phyloP scores from a whole-genome alignment of 2,113 vertebrate species.

The Prochilodus magdalenae region DNA sequence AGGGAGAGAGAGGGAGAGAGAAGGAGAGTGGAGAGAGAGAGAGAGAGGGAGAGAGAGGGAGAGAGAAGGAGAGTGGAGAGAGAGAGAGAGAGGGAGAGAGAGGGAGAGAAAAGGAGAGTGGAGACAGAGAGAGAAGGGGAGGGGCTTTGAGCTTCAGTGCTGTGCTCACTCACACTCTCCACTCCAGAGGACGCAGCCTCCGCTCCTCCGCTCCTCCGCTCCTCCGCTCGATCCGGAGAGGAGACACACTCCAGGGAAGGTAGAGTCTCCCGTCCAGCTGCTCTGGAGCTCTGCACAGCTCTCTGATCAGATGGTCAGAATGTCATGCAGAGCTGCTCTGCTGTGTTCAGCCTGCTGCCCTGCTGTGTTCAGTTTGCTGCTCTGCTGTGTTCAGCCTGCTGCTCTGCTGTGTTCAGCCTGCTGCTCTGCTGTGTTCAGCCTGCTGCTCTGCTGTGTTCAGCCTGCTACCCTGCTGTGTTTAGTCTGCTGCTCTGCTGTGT shows the following conservation, averaged over 20 bases:
- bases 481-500: too few relatives aligned
- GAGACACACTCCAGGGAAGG: not conserved
- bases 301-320: not conserved
- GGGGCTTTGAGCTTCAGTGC: constrained; percentile 55
- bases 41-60: constrained; percentile 46
- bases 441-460: too few relatives aligned
- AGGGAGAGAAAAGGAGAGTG: constrained; percentile 40
- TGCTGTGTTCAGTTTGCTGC: constrained; percentile 3
- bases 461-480: too few relatives aligned
- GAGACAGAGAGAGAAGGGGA: too few relatives aligned
- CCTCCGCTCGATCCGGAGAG: too few relatives aligned
- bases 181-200: not conserved
- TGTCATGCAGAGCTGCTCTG: not conserved
- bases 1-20: constrained; percentile 72
- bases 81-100: too few relatives aligned
- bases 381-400: too few relatives aligned
- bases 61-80: constrained; percentile 58
- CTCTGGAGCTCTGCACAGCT: not conserved
- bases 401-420: too few relatives aligned
- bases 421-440: too few relatives aligned
- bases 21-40: constrained; percentile 62
- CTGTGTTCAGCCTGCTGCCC: not conserved
- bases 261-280: not conserved
- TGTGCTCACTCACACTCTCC: constrained; percentile 32
- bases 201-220: not conserved